Evolutionary conservation across 2,797 vertebrate genomes (phyloP).

Genomic region (Mormyrops boulengeri): DNA sequence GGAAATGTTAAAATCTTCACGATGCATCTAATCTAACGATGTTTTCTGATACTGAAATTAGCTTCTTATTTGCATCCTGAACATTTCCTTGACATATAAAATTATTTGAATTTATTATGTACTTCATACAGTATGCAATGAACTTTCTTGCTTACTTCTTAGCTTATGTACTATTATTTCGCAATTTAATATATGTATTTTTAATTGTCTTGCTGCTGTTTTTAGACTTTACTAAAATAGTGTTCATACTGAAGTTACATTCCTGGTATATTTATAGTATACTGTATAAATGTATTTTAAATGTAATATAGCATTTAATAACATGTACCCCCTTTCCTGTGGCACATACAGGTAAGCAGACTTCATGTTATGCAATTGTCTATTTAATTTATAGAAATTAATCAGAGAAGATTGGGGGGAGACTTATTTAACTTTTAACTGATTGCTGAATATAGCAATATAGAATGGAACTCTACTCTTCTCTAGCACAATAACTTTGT

Average conservation of each 20-base stretch:
- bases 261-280: neutral
- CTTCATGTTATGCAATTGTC: neutral
- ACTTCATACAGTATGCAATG: neutral
- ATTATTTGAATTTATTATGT: neutral
- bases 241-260: neutral
- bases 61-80: neutral
- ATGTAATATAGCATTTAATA: neutral
- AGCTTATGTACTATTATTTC: neutral
- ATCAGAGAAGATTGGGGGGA: neutral
- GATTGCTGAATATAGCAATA: neutral
- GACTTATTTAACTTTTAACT: neutral
- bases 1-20: neutral
- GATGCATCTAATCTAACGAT: neutral
- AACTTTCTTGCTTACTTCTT: neutral
- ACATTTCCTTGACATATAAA: neutral
- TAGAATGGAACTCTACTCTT: neutral
- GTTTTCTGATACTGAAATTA: neutral
- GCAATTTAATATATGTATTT: neutral
- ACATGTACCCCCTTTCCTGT: neutral
- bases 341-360: neutral
- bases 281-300: neutral
- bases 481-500: neutral
- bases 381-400: neutral
- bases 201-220: neutral
- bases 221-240: neutral